Evolutionary conservation across 2,797 vertebrate species (phyloP).

Genomic region (Pseudochirops corinnae): DNA sequence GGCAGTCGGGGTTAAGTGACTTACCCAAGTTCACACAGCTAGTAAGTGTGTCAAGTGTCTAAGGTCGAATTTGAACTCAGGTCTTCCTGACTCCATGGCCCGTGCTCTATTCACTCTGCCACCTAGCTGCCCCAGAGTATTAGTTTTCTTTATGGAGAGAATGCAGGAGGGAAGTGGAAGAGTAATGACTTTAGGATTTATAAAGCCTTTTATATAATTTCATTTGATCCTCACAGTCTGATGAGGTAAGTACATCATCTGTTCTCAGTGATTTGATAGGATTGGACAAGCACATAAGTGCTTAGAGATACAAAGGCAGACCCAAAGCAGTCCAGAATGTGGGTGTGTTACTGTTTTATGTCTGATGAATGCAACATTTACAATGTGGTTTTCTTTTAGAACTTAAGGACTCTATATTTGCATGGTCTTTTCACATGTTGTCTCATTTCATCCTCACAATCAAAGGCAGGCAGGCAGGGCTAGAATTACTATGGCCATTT

Average conservation of each 20-base stretch:
- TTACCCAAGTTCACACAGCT: no score
- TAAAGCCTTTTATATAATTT: background rate
- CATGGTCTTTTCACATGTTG: background rate
- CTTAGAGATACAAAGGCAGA: background rate
- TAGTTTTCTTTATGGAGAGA: background rate
- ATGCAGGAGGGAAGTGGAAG: no score
- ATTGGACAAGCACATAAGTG: background rate
- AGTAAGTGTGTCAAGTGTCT: no score
- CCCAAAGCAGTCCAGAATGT: background rate
- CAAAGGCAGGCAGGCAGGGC: background rate
- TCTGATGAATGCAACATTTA: slow-evolving; percentile 4
- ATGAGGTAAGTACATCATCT: background rate
- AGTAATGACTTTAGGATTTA: background rate
- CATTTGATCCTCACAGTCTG: background rate
- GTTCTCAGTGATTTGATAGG: background rate
- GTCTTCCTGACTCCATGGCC: no score
- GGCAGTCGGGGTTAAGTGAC: no score
- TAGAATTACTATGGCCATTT: slow-evolving; percentile 18
- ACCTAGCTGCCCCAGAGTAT: no score
- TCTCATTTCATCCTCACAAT: background rate
- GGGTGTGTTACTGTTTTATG: background rate
- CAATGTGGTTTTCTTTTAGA: slow-evolving; percentile 19
- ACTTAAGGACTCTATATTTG: background rate
- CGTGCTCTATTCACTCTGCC: no score
- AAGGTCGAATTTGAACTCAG: no score